These are phyloP conservation scores for Vultur gryphus DNA, from an alignment of 2,797 vertebrate species.

Conservation along the genomic window DNA sequence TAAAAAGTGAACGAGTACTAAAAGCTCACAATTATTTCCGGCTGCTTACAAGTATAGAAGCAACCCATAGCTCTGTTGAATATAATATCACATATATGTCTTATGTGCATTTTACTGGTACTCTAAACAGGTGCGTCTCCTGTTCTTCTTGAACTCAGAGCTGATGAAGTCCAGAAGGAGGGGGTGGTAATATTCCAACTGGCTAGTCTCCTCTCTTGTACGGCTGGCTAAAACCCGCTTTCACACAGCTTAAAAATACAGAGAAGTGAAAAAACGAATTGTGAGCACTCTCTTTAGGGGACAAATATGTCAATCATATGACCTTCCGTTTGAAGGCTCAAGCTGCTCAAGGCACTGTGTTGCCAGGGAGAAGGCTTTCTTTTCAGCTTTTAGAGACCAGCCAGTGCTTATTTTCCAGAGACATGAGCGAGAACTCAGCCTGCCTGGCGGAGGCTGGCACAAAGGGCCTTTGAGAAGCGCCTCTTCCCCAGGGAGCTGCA, in stretches of 20 bases:
- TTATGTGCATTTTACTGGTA: neutral
- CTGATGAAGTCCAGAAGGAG: neutral
- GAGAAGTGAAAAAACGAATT: constrained; percentile 55
- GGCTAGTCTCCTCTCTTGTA: neutral
- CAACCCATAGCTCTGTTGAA: neutral
- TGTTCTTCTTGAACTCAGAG: neutral
- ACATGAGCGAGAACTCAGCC: neutral
- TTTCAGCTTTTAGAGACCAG: constrained; percentile 6
- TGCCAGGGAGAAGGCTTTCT: constrained; percentile 63
- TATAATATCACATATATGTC: neutral
- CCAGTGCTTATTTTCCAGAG: constrained; percentile 21
- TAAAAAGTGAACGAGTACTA: neutral
- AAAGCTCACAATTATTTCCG: neutral
- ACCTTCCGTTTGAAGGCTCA: constrained; percentile 52
- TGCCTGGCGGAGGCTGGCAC: constrained; percentile 56
- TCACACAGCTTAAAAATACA: constrained; percentile 48
- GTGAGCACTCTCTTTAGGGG: constrained; percentile 40
- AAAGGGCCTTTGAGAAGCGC: constrained; percentile 69
- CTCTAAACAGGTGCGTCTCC: neutral
- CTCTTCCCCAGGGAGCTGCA: constrained; percentile 30
- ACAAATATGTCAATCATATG: constrained; percentile 66
- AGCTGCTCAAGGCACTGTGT: constrained; percentile 50
- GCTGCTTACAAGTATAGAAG: neutral
- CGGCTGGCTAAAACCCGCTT: neutral
- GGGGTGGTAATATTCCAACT: neutral